Evolutionary conservation across 2,113 vertebrate genomes (phyloP).

Genomic region (Scophthalmus maximus): DNA sequence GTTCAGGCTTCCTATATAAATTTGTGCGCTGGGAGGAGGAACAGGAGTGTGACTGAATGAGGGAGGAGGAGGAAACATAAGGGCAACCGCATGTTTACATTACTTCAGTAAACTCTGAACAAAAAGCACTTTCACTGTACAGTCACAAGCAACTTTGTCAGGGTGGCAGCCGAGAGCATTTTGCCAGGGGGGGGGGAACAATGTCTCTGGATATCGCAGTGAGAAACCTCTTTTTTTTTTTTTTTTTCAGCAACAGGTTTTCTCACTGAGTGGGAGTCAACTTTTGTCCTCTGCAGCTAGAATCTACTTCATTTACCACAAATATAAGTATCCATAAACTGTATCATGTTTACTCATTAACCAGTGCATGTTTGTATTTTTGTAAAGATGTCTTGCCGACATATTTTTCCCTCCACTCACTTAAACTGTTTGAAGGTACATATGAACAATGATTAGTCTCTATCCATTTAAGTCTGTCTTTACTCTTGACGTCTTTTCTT

Average conservation of each 20-base stretch:
- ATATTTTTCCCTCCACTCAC: no score
- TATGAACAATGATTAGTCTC: no score
- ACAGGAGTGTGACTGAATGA: slow-evolving; percentile 39
- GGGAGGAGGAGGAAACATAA: slow-evolving; percentile 59
- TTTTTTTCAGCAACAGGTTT: background rate
- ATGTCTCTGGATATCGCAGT: background rate
- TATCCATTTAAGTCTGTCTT: no score
- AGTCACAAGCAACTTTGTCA: background rate
- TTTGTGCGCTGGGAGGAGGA: slow-evolving; percentile 48
- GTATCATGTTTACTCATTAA: no score
- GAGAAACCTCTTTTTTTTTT: no score
- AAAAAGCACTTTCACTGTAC: slow-evolving; percentile 14
- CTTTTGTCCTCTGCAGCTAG: background rate
- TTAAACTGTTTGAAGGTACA: no score
- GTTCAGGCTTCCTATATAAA: slow-evolving; percentile 77
- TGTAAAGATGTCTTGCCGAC: background rate
- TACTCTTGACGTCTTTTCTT: no score
- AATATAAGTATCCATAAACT: background rate
- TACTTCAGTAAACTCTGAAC: slow-evolving; percentile 57
- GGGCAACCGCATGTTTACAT: slow-evolving; percentile 62
- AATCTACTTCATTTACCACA: background rate
- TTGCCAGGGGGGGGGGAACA: background rate
- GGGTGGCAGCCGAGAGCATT: background rate
- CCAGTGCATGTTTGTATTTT: background rate
- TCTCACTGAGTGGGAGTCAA: background rate